Conservation (phyloP, 2,888 invertebrate genomes). For the Drosophila peninsularis region DNA sequence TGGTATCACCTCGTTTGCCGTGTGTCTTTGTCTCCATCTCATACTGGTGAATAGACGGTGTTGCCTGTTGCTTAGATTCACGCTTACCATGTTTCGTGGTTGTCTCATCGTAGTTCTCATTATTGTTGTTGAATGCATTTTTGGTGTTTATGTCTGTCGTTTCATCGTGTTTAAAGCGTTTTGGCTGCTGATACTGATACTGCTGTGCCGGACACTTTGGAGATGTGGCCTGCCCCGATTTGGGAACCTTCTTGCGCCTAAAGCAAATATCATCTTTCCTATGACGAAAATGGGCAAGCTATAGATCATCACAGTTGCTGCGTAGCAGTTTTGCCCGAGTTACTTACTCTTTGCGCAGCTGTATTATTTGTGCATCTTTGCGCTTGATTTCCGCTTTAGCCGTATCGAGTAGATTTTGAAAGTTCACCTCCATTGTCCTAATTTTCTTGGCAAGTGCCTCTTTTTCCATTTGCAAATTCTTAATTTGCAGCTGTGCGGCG, state of each 20-base stretch:
- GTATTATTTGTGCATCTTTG: slow-evolving; percentile 76
- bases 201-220: neutral
- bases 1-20: slow-evolving; percentile 6
- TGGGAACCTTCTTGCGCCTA: slow-evolving; percentile 60
- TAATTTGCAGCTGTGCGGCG: slow-evolving; percentile 61
- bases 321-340: too few relatives aligned
- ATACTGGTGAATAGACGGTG: neutral
- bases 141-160: neutral
- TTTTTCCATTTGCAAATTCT: slow-evolving; percentile 62
- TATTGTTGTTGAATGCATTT: neutral
- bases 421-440: slow-evolving; percentile 75
- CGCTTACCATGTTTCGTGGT: neutral
- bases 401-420: slow-evolving; percentile 81
- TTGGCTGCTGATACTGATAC: slow-evolving; percentile 6
- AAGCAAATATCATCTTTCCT: slow-evolving; percentile 83
- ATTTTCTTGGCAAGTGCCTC: slow-evolving; percentile 73
- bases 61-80: neutral
- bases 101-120: neutral
- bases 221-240: slow-evolving; percentile 1
- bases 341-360: slow-evolving; percentile 81
- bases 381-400: slow-evolving; percentile 82
- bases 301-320: neutral
- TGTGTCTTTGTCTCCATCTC: neutral
- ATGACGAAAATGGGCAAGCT: slow-evolving; percentile 3
- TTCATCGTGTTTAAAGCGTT: slow-evolving; percentile 15